Evolutionary conservation across 2,888 invertebrate species (phyloP), one percentile per base, ranked within the genome.

Genomic region (Drosophila pseudotalamancana): DNA sequence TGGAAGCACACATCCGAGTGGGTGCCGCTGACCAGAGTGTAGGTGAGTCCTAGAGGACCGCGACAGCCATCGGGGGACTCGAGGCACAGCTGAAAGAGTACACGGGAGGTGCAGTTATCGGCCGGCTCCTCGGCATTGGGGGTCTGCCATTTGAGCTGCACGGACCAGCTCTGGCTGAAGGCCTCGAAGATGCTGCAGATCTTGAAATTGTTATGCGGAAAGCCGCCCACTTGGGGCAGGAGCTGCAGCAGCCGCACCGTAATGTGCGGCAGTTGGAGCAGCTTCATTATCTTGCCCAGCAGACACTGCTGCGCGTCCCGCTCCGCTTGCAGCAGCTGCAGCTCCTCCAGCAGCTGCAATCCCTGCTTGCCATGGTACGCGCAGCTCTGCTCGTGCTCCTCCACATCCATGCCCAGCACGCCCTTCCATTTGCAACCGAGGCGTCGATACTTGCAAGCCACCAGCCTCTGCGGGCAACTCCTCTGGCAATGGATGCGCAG

Each of bases 341-440:
- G 32, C 0, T 8, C 2, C 1, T 60, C 45, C 1, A 63, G 6
- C 46, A 77, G 16, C n/a, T 77, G 42, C 1, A 0, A 0, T 1
- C 68, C 77, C 1, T n/a, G 50, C 29, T 56, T 77, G 0, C 14
- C 6, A 0, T 37, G 31, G 8, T 14, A 48, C 21, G 16, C 34
- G n/a, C 75, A 75, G 1, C 8, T 21, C 9, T 8, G 0, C 6
- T 46, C 18, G n/a, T 74, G 75, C 1, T 8, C 29, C 0, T 6
- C 9, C 9, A 23, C 14, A 0, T 9, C 37, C 5, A 0, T 11
- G 6, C 49, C 34, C 1, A 21, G 3, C 0, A 4, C 4, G 2
- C 59, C 72, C 14, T 18, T 51, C 77, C 77, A 77, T 2, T 6
- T 5, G 60, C 77, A 77, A 0, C 77, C 77, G 0, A 77, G 16